Base-by-base conservation (phyloP, 1,140 invertebrate genomes). In the Drosophila chauvacae region DNA sequence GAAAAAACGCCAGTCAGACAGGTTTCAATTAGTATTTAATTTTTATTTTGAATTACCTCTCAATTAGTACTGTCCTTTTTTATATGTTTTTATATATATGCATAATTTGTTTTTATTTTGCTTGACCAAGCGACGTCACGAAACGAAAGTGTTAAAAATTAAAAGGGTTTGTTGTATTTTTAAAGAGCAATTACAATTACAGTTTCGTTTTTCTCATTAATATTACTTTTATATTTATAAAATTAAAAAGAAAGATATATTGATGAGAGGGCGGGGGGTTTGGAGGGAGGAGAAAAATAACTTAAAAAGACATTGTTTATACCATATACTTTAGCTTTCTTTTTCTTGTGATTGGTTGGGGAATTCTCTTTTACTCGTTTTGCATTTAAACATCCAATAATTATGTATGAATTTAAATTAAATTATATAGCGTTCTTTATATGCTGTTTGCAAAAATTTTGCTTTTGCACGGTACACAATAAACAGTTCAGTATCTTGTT, bases 161-260 rank as follows among this genome's bases (percentile, higher is more conserved):
- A 75, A 86, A 88, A 80, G 77, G 68, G 28, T 88, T 82, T 90
- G 58, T 76, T 90, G 74, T 80, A 77, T 86, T 74, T 81, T 85
- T 90, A 81, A 86, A 87, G 83, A 82, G 75, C 83, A 82, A 87
- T 82, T 87, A 87, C 83, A 87, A 87, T 87, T 87, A 87, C 83
- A 87, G 80, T 90, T 81, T 90, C 81, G 47, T 84, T 84, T 86
- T 90, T 90, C 68, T 90, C 86, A 86, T 88, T 88, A 87, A 83
- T 87, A 87, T 88, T 88, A 90, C 74, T 75, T 90, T 88, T 86
- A 90, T 85, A 81, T 88, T 90, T 88, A 90, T 85, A 88, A 90
- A 85, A 85, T 88, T 90, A 90, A 88, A 90, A 88, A 87, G 85
- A 80, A 90, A 74, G 79, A 84, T 84, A 88, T 90, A 90, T 88